Evolutionary conservation across 1,140 invertebrate species (phyloP), one percentile per base, ranked within the genome.

Genomic region (Aphelenchoides fujianensis): DNA sequence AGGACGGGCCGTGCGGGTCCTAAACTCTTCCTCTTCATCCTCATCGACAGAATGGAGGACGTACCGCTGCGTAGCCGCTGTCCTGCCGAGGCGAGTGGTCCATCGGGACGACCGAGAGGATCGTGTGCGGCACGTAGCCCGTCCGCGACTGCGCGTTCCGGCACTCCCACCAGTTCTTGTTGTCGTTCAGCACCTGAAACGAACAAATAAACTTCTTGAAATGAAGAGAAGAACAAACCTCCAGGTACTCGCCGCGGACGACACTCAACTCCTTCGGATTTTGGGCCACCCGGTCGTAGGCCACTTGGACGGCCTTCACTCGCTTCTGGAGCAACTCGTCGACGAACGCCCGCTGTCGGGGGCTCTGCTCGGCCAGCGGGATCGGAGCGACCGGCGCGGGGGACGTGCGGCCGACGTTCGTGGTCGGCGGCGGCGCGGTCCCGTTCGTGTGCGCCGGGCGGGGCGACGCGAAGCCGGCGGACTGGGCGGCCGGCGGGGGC

Each of bases 191-290:
- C 48, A 96, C 89, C 91, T 94, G 81, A 23, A 85, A 73, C 55
- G 31, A 75, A 68, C n/a, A 48, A 34, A 35, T 34, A 31, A 12
- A 9, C 19, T 73, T 72, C 53, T 27, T 16, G 32, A 31, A 7
- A 41, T 27, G 9, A 7, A 27, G 16, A 19, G 27, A 2, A 19
- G 28, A 61, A 79, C 84, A 80, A 84, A 94, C 93, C 89, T 97
- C 93, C 23, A 98, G 86, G 84, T 92, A 94, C 87, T 98, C 95
- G 74, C 95, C 95, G 74, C 94, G 89, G 36, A 92, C 90, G 0
- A 98, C 94, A 23, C 92, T 95, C 63, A 98, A 88, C 85, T 98
- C 96, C 85, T 98, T 98, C 84, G 95, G 91, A 85, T 98, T 98
- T 86, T 96, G 95, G n/a, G 93, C 93, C 2, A 92, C 94, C 73